Percentiles rank a stretch among this genome's conserved stretches.
Evolutionary conservation across 2,113 vertebrate species (phyloP).

Genomic region (Pleuronectes platessa): DNA sequence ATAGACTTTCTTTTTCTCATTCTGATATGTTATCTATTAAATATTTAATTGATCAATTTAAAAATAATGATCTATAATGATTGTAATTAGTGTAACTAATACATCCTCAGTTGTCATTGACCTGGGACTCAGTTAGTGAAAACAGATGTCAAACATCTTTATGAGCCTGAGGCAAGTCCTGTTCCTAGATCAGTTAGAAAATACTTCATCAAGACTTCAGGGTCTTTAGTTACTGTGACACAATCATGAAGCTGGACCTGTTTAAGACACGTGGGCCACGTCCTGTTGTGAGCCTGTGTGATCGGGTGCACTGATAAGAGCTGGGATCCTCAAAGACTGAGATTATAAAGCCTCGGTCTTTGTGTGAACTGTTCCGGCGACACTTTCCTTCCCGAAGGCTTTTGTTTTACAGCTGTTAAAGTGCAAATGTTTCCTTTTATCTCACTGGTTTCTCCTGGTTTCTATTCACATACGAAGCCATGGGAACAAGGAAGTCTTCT

Average conservation of each 20-base stretch:
- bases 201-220: not conserved
- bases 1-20: not conserved
- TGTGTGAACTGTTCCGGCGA: not conserved
- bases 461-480: slow-evolving; percentile 80
- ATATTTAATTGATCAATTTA: not conserved
- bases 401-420: not conserved
- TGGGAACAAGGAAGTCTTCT: slow-evolving; percentile 96
- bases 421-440: not conserved
- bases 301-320: not conserved
- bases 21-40: not conserved
- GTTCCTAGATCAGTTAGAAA: too few species aligned
- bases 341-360: not conserved
- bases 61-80: not conserved
- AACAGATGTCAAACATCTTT: too few species aligned
- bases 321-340: not conserved
- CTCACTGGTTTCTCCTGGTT: not conserved
- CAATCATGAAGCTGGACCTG: not conserved
- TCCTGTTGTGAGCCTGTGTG: too few species aligned
- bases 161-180: too few species aligned
- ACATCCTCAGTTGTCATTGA: not conserved
- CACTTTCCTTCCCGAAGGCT: not conserved
- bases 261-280: too few species aligned
- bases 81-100: not conserved
- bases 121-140: too few species aligned
- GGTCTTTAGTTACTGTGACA: not conserved